Conservation (phyloP, 2,888 invertebrate genomes). For the Epirrita christyi region DNA sequence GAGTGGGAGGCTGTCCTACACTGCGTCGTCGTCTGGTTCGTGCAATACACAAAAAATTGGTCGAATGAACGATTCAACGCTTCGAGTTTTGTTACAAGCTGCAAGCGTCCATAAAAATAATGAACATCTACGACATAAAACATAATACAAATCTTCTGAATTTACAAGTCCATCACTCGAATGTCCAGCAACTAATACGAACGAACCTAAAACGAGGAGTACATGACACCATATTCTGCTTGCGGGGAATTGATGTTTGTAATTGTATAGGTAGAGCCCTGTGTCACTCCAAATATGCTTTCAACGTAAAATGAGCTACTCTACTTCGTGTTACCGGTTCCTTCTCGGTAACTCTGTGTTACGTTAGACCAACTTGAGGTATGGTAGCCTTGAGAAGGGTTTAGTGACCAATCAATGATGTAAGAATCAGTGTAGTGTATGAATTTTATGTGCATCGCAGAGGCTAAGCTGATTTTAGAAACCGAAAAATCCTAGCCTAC, state of each 20-base stretch:
- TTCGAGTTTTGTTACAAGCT: conserved; percentile 6
- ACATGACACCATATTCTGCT: conserved; percentile 36
- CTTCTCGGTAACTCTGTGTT: not conserved
- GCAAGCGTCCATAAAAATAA: conserved; percentile 24
- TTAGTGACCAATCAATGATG: too few relatives aligned
- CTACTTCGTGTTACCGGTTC: too few relatives aligned
- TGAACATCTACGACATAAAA: conserved; percentile 25
- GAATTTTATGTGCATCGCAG: too few relatives aligned
- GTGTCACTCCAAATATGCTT: not conserved
- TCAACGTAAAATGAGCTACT: too few relatives aligned
- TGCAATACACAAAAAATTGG: not conserved
- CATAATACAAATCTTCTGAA: conserved; percentile 48
- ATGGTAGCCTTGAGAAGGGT: too few relatives aligned
- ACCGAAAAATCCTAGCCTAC: too few relatives aligned
- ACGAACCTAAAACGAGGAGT: conserved; percentile 38
- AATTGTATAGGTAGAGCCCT: not conserved
- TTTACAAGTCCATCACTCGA: conserved; percentile 51
- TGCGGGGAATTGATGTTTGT: conserved; percentile 49
- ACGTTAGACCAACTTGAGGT: too few relatives aligned
- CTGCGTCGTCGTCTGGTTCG: too few relatives aligned
- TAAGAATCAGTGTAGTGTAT: too few relatives aligned
- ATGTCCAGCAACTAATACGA: conserved; percentile 32
- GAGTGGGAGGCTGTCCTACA: too few relatives aligned
- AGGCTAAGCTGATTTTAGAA: too few relatives aligned
- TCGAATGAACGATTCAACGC: conserved; percentile 17